Percentiles rank a stretch among this genome's conserved stretches.
Evolutionary conservation across 2,113 vertebrate species (phyloP).

Genomic region (Noturus placidus): DNA sequence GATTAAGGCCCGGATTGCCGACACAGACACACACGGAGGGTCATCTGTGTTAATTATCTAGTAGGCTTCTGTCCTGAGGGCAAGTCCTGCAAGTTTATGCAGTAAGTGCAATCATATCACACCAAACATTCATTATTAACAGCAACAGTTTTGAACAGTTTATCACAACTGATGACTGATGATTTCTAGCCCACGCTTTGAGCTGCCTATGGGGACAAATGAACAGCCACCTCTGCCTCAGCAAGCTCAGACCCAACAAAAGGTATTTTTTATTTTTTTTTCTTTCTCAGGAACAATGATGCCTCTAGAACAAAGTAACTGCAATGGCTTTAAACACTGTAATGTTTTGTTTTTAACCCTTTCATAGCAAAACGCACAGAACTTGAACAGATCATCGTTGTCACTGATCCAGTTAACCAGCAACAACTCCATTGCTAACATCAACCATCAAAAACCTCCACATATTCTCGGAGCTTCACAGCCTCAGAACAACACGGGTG

Average conservation of each 20-base stretch:
- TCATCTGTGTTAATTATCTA: conserved; percentile 97
- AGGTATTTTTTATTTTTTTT: conserved; percentile 71
- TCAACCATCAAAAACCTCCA: conserved; percentile 77
- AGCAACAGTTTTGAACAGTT: neutral
- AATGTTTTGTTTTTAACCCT: neutral
- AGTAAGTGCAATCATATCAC: conserved; percentile 78
- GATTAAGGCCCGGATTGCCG: conserved; percentile 90
- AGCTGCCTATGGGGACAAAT: conserved; percentile 93
- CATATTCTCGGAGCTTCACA: conserved; percentile 79
- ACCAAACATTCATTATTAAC: neutral
- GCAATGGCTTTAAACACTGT: neutral
- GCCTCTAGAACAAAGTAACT: neutral
- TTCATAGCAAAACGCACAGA: conserved; percentile 73
- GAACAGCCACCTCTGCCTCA: conserved; percentile 92
- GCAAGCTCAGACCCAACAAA: conserved; percentile 83
- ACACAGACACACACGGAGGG: conserved; percentile 93
- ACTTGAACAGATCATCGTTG: conserved; percentile 74
- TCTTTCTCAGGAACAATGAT: neutral
- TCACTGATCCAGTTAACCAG: conserved; percentile 85
- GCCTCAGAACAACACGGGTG: conserved; percentile 81
- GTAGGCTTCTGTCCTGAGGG: conserved; percentile 98
- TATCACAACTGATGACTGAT: neutral
- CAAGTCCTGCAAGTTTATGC: conserved; percentile 98
- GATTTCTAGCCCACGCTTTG: conserved; percentile 87
- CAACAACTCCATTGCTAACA: conserved; percentile 76